Conservation (phyloP, 1,140 invertebrate genomes). For the Magallana gigas region DNA sequence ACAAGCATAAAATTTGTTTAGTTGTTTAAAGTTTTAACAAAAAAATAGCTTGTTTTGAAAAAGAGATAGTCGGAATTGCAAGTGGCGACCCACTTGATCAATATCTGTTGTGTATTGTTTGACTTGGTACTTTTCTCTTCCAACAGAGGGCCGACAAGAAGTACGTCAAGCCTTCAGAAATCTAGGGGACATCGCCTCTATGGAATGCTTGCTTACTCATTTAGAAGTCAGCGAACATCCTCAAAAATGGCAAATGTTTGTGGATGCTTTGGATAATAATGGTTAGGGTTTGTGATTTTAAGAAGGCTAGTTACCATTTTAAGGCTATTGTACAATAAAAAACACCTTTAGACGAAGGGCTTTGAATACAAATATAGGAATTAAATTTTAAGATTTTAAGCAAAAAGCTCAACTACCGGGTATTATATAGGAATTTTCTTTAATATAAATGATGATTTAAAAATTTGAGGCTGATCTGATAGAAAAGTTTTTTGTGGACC, state of each 20-base stretch:
- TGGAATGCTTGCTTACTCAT: not conserved
- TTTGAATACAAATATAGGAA: too few relatives aligned
- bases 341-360: too few relatives aligned
- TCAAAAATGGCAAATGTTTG: constrained; percentile 1
- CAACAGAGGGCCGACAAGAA: not conserved
- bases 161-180: not conserved
- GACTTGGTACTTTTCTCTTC: not conserved
- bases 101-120: not conserved
- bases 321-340: too few relatives aligned
- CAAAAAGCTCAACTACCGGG: too few relatives aligned
- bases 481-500: too few relatives aligned
- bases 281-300: not conserved
- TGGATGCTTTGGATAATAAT: not conserved
- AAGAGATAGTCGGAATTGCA: not conserved
- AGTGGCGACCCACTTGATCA: not conserved
- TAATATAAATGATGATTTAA: too few relatives aligned
- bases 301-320: too few relatives aligned
- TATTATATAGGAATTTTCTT: too few relatives aligned
- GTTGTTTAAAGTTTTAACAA: not conserved
- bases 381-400: too few relatives aligned
- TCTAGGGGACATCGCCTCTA: not conserved
- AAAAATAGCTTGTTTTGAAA: not conserved
- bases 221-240: not conserved
- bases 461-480: too few relatives aligned
- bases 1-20: not conserved